Evolutionary conservation across 2,888 invertebrate genomes (phyloP).

Genomic region (Desoria tigrina): DNA sequence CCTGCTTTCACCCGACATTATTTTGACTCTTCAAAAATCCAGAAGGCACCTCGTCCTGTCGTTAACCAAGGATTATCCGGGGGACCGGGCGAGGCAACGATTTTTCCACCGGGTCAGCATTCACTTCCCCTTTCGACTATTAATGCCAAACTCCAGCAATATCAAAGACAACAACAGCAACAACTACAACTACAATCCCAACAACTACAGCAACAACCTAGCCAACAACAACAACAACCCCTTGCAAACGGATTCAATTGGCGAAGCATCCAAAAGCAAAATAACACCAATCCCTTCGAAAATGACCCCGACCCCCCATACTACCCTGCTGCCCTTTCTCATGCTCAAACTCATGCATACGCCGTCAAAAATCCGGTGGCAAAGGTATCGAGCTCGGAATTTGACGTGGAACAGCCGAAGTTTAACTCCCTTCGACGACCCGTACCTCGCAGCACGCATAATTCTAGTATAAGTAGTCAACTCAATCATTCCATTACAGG

Average conservation of each 20-base stretch:
- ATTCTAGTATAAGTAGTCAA: constrained; percentile 32
- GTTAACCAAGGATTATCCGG: neutral
- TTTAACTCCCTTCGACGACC: constrained; percentile 50
- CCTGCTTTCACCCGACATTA: constrained; percentile 53
- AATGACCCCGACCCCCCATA: constrained; percentile 44
- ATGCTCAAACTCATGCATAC: constrained; percentile 26
- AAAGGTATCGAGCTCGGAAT: constrained; percentile 48
- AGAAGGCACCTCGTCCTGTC: neutral
- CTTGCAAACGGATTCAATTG: constrained; percentile 21
- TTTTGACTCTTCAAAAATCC: constrained; percentile 51
- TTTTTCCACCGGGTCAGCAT: neutral
- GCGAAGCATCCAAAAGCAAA: constrained; percentile 30
- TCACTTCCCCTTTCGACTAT: neutral
- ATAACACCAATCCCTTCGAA: constrained; percentile 26
- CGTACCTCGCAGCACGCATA: constrained; percentile 22
- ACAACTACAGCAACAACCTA: constrained; percentile 27
- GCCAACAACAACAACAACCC: constrained; percentile 28
- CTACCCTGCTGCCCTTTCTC: constrained; percentile 32
- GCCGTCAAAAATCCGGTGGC: constrained; percentile 22
- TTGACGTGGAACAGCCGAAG: constrained; percentile 51
- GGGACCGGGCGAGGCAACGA: neutral
- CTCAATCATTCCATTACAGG: constrained; percentile 19
- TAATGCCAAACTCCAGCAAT: neutral
- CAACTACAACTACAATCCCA: constrained; percentile 17
- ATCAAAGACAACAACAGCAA: constrained; percentile 24